Evolutionary conservation across 2,888 invertebrate genomes (phyloP).

Genomic region (Argyra leucocephala): DNA sequence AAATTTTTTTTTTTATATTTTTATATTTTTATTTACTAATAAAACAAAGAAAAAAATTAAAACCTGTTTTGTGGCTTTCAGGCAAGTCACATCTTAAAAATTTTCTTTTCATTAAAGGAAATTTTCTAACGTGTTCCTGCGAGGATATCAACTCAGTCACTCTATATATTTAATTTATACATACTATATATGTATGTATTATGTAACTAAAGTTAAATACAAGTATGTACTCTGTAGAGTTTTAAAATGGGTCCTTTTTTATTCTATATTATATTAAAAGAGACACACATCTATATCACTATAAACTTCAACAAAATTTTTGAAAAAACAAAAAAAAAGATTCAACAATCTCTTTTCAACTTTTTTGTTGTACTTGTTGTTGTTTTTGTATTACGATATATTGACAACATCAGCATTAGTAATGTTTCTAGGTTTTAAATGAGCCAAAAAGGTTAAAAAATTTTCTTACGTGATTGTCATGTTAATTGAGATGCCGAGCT

Average conservation of each 20-base stretch:
- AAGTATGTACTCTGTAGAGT: no score
- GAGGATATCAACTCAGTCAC: neutral
- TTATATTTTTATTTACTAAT: neutral
- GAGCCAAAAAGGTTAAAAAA: constrained; percentile 6
- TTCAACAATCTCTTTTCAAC: neutral
- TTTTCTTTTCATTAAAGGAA: neutral
- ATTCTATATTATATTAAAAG: neutral
- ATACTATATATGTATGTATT: neutral
- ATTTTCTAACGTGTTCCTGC: neutral
- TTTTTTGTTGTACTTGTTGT: neutral
- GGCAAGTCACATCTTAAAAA: neutral
- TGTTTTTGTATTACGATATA: neutral
- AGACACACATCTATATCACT: no score
- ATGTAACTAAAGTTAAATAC: neutral
- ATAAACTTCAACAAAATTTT: no score
- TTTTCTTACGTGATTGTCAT: neutral
- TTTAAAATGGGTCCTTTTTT: no score
- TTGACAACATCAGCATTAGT: neutral
- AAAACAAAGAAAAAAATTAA: neutral
- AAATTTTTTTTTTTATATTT: neutral
- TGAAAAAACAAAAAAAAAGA: neutral
- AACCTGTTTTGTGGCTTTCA: neutral
- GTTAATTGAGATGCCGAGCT: constrained; percentile 1
- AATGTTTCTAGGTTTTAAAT: constrained; percentile 3
- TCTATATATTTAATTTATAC: neutral